Evolutionary conservation across 2,797 vertebrate genomes (phyloP), one percentile per base, ranked within the genome.

Genomic region (Sebastes minor): DNA sequence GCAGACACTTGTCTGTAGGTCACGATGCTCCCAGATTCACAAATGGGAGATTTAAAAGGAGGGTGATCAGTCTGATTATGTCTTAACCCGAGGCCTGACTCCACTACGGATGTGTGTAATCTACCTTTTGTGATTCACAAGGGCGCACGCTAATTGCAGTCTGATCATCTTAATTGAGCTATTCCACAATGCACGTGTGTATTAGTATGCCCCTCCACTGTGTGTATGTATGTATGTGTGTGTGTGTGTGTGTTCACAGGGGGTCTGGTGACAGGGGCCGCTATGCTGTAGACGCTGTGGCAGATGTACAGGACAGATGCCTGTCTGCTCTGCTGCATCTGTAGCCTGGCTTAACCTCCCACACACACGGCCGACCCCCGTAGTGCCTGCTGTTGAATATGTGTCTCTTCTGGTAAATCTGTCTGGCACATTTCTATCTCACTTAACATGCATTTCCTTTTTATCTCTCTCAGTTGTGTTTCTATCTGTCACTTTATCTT

Each of bases 281-380:
- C 78, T 74, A 72, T 79, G 89, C 70, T 84, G 67, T 82, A 86
- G 87, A 90, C 33, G 74, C 88, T 85, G 80, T 85, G 87, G 79
- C 93, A 93, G 92, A 94, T 94, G 90, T 83, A 87, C 32, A 3
- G 81, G 84, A 85, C 92, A 91, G 92, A 94, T 93, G 91, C 81
- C 82, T 69, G 85, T 93, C 87, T 90, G 88, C 84, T 87, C 79
- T 11, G 70, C 70, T 88, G 82, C 83, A 91, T 91, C 87, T 91
- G 81, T 70, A 87, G 80, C 71, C 81, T 76, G 23, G 83, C 76
- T 90, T 81, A 77, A 84, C 81, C 69, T 20, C 63, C 61, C 35
- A 9, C 53, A 42, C 59, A 1, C 59, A 1, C 6, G 1, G 12
- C 3, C 8, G 28, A 53, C 57, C 55, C 11, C 46, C 4, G 7